These are phyloP conservation scores for Meda fulgida DNA, from an alignment of 2,797 vertebrate genomes.

Conservation along the genomic window DNA sequence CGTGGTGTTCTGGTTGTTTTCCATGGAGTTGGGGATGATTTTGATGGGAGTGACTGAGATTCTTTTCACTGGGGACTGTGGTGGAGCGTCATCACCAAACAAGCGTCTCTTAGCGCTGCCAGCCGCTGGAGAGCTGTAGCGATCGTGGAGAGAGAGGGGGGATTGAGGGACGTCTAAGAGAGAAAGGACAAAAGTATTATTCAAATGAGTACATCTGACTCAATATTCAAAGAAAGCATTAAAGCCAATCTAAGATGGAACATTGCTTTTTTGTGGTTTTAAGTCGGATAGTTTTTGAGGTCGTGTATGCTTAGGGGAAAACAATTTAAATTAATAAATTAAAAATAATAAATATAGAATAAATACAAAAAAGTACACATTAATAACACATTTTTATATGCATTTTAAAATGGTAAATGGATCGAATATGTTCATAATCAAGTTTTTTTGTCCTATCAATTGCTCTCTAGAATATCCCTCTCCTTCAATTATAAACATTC, in stretches of 20 bases:
- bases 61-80: slow-evolving; percentile 79
- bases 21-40: slow-evolving; percentile 74
- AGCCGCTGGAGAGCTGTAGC: slow-evolving; percentile 92
- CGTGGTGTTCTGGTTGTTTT: slow-evolving; percentile 74
- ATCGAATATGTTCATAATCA: background rate
- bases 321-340: background rate
- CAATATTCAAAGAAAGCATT: background rate
- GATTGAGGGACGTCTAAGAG: slow-evolving; percentile 85
- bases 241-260: background rate
- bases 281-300: background rate
- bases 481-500: background rate
- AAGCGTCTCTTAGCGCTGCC: slow-evolving; percentile 94
- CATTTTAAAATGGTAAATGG: slow-evolving; percentile 3
- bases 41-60: slow-evolving; percentile 77
- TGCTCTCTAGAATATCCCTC: background rate
- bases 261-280: background rate
- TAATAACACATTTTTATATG: background rate
- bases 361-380: background rate
- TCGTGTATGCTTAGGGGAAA: background rate
- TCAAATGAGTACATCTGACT: background rate
- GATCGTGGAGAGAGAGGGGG: slow-evolving; percentile 90
- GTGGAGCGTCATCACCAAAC: slow-evolving; percentile 87
- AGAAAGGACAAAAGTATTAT: background rate
- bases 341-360: background rate
- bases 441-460: background rate